Conservation (phyloP, 37 sponge, comb jelly and placozoan species). For the Theonella swinhoei region DNA sequence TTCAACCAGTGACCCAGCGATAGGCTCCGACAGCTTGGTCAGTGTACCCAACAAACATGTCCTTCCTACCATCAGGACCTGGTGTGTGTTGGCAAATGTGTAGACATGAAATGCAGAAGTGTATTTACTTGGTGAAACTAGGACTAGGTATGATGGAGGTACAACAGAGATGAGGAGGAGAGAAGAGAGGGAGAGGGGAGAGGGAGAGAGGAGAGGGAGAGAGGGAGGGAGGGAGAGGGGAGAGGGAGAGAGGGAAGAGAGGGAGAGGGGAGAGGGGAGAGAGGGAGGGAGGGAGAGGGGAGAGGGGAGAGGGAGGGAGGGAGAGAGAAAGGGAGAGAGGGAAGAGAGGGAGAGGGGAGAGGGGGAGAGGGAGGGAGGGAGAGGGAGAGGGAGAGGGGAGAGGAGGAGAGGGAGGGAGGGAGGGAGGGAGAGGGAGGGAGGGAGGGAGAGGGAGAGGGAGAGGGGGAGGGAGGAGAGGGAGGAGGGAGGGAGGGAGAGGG, state of each 20-base stretch:
- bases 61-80: slow-evolving; percentile 23
- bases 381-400: background rate
- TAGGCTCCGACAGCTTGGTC: slow-evolving; percentile 64
- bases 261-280: background rate
- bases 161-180: slow-evolving; percentile 6
- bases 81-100: background rate
- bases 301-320: background rate
- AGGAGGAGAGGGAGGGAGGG: background rate
- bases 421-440: background rate
- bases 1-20: slow-evolving; percentile 55
- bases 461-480: background rate
- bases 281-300: background rate
- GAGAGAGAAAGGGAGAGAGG: background rate
- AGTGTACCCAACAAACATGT: slow-evolving; percentile 72
- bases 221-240: slow-evolving; percentile 24
- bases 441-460: background rate
- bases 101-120: background rate
- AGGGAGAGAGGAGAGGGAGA: slow-evolving; percentile 18
- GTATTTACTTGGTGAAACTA: background rate
- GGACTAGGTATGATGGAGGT: background rate
- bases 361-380: background rate
- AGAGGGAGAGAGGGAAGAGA: slow-evolving; percentile 15
- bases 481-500: no score
- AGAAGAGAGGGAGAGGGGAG: slow-evolving; percentile 6
- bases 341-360: background rate